Conservation (phyloP, 2,888 invertebrate genomes). For the Liodrosophila aerea region DNA sequence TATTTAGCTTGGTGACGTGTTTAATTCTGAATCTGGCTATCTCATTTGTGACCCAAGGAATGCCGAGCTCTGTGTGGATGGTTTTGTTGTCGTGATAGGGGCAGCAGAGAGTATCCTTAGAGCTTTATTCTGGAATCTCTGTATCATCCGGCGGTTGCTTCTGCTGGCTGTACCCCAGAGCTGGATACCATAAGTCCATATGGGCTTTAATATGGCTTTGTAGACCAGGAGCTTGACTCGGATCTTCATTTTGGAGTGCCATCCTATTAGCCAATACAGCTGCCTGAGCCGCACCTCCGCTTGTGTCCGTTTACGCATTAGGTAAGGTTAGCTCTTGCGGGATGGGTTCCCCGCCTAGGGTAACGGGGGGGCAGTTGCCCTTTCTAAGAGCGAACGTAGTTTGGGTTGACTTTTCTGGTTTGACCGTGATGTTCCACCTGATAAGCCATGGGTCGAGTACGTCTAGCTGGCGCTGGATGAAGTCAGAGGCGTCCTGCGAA, state of each 20-base stretch:
- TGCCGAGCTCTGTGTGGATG: background rate
- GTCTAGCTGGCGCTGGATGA: no score
- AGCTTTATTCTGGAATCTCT: background rate
- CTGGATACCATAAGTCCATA: background rate
- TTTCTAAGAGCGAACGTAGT: background rate
- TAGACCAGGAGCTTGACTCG: background rate
- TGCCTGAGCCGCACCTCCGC: no score
- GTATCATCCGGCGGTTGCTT: background rate
- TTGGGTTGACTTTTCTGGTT: background rate
- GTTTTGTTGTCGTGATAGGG: background rate
- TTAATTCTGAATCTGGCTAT: background rate
- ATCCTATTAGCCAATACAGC: background rate
- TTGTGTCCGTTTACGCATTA: no score
- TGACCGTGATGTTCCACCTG: background rate
- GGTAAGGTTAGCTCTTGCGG: background rate
- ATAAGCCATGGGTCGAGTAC: no score
- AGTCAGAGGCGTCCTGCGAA: no score
- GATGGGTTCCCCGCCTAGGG: background rate
- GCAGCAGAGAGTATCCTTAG: background rate
- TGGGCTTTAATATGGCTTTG: background rate
- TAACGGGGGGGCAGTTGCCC: background rate
- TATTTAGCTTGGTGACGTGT: no score
- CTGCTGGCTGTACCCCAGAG: background rate
- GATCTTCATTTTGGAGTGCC: background rate
- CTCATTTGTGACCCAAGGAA: background rate